These are phyloP conservation scores for Panzeria rudis DNA, from an alignment of 2,888 invertebrate species.

Conservation along the genomic window DNA sequence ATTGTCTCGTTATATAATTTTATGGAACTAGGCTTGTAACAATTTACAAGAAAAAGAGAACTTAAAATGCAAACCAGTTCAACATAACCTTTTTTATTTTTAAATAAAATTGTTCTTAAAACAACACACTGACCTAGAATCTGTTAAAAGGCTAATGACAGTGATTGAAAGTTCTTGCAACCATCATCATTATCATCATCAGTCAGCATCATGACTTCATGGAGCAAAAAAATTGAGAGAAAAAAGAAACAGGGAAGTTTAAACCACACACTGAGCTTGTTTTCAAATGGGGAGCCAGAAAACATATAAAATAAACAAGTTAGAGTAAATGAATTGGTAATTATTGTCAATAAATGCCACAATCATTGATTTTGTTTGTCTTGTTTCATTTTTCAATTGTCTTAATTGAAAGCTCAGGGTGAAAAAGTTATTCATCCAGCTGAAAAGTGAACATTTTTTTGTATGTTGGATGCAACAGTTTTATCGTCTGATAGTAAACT, in stretches of 20 bases:
- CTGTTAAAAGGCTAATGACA: constrained; percentile 70
- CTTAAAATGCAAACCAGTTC: constrained; percentile 59
- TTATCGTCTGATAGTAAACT: neutral
- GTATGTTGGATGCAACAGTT: neutral
- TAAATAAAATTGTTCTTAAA: constrained; percentile 36
- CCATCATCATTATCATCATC: constrained; percentile 44
- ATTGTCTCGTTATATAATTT: constrained; percentile 56
- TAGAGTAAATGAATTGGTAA: constrained; percentile 64
- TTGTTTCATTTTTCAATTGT: constrained; percentile 55
- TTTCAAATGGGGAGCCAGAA: constrained; percentile 9
- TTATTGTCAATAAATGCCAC: constrained; percentile 68
- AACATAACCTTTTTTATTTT: constrained; percentile 37
- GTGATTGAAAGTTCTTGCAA: constrained; percentile 71
- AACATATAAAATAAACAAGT: constrained; percentile 30
- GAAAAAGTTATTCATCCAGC: constrained; percentile 47
- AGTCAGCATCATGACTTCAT: constrained; percentile 43
- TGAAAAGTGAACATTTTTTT: constrained; percentile 56
- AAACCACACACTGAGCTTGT: constrained; percentile 63
- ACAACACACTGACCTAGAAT: constrained; percentile 69
- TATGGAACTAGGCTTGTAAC: constrained; percentile 64
- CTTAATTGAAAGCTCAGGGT: constrained; percentile 67
- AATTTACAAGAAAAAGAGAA: constrained; percentile 43
- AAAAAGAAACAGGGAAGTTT: constrained; percentile 20
- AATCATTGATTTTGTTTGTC: constrained; percentile 36
- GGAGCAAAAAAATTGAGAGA: constrained; percentile 3